Percentiles rank a stretch among this genome's conserved stretches.
These are phyloP conservation scores for Corydoras sp. DNA, from an alignment of 2,113 vertebrate species.

Conservation along the genomic window DNA sequence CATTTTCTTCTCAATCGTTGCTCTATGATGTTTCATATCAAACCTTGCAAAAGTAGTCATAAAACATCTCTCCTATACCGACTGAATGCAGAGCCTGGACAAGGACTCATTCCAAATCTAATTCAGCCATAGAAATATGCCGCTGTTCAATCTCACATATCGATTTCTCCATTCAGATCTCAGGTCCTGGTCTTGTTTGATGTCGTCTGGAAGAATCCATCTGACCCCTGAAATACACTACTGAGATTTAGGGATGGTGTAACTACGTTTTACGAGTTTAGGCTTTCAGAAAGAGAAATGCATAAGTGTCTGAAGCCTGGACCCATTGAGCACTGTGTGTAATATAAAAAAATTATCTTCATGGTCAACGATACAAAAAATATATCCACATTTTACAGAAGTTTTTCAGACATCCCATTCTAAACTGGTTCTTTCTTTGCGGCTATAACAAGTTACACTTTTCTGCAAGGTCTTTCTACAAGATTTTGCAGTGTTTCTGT, in stretches of 20 bases:
- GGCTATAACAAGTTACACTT: no score
- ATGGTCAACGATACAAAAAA: no score
- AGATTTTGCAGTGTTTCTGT: no score
- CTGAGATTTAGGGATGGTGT: not conserved
- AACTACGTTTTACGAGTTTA: not conserved
- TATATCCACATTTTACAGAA: no score
- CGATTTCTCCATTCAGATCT: constrained; percentile 19
- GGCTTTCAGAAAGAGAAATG: not conserved
- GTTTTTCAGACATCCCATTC: no score
- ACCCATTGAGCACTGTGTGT: no score
- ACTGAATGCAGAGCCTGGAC: not conserved
- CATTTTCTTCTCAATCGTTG: not conserved
- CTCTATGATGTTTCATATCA: constrained; percentile 6
- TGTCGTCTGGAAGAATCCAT: constrained; percentile 12
- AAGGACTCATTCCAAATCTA: constrained; percentile 25
- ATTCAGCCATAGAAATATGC: constrained; percentile 24
- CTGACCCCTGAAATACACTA: not conserved
- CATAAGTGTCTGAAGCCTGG: no score
- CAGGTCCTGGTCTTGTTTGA: not conserved
- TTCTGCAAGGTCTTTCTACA: no score
- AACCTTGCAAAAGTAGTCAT: constrained; percentile 7
- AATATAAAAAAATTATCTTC: no score
- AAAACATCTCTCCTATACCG: not conserved
- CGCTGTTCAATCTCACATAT: constrained; percentile 21
- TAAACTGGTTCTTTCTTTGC: no score